Conservation (phyloP, 2,888 invertebrate species). For the Brachycybe producta region DNA sequence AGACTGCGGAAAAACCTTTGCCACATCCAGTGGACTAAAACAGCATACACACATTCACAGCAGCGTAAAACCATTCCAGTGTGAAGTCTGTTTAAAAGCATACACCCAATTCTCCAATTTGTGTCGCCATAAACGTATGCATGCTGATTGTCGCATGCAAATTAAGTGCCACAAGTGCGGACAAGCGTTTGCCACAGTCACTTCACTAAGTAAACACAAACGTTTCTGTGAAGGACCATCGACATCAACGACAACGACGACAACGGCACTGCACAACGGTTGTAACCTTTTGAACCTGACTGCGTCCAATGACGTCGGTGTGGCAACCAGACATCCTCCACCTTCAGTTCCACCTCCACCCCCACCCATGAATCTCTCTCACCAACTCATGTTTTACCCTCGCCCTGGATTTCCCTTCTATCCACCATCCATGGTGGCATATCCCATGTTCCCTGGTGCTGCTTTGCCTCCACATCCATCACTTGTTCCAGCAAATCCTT, state of each 20-base stretch:
- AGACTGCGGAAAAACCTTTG: conserved; percentile 98
- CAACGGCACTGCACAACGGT: background rate
- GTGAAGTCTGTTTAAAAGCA: conserved; percentile 84
- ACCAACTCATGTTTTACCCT: conserved; percentile 50
- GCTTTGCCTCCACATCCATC: conserved; percentile 33
- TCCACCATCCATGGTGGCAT: conserved; percentile 44
- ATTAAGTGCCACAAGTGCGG: conserved; percentile 91
- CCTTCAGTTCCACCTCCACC: background rate
- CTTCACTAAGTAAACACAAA: conserved; percentile 88
- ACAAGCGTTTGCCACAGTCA: conserved; percentile 80
- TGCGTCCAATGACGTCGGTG: background rate
- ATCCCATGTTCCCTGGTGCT: conserved; percentile 23
- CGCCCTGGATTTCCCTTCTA: conserved; percentile 44
- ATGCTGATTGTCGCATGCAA: conserved; percentile 83
- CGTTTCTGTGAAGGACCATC: conserved; percentile 74
- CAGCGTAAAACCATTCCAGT: conserved; percentile 93
- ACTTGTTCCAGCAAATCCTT: conserved; percentile 37
- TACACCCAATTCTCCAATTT: conserved; percentile 99
- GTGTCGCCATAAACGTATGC: conserved; percentile 99
- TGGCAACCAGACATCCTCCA: background rate
- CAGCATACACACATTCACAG: conserved; percentile 99
- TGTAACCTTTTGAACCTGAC: background rate
- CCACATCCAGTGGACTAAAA: conserved; percentile 91
- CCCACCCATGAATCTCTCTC: conserved; percentile 14
- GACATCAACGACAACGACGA: background rate